phyloP scores from a whole-genome alignment of 2,888 invertebrate genomes.

The Cerceris rybyensis region DNA sequence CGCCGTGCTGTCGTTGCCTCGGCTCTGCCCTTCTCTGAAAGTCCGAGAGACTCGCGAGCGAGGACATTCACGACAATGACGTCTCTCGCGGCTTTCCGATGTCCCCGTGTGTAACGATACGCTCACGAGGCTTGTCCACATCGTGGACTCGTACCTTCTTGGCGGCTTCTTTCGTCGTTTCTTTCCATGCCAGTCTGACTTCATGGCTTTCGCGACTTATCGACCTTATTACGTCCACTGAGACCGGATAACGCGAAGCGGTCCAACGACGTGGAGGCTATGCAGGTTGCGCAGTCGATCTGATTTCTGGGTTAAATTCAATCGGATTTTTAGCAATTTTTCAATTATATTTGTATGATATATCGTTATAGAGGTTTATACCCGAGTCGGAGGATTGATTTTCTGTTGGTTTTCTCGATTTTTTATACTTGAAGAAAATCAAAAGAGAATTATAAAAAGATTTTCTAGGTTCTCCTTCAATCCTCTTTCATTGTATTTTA shows the following conservation, averaged over 20 bases:
- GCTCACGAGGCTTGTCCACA: constrained; percentile 36
- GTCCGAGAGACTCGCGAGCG: constrained; percentile 21
- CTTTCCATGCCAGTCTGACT: constrained; percentile 28
- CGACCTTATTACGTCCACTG: constrained; percentile 65
- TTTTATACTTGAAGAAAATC: no score
- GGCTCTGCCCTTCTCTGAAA: constrained; percentile 13
- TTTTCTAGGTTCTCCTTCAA: no score
- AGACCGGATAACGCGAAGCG: constrained; percentile 8
- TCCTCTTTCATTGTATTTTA: no score
- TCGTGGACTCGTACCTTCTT: constrained; percentile 20
- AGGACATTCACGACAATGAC: constrained; percentile 50
- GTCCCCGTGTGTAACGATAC: constrained; percentile 44
- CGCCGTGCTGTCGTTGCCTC: constrained; percentile 67
- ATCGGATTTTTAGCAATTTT: no score
- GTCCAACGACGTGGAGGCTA: neutral
- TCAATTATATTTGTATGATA: no score
- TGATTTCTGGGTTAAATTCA: no score
- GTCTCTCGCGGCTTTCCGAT: constrained; percentile 46
- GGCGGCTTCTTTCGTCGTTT: constrained; percentile 36
- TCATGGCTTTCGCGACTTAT: constrained; percentile 49
- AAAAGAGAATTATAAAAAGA: no score
- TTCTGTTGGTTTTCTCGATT: no score
- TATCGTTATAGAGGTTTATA: no score
- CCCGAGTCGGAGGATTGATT: no score
- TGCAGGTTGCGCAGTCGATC: no score